Evolutionary conservation across 2,888 invertebrate species (phyloP).

Genomic region (Neoaliturus tenellus): DNA sequence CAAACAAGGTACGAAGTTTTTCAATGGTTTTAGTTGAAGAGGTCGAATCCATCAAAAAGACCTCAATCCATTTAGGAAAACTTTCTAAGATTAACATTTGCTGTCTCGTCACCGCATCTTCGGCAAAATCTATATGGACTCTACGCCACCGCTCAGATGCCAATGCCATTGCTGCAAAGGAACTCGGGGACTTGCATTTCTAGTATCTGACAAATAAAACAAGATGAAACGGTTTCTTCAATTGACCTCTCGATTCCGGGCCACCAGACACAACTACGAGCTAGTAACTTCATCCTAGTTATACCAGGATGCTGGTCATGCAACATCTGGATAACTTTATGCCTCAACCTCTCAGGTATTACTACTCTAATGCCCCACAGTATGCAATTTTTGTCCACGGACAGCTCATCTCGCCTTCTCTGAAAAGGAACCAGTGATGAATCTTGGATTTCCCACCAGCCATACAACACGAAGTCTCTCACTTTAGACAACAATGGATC

Average conservation of each 20-base stretch:
- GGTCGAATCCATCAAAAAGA: too few relatives aligned
- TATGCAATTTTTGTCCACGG: slow-evolving; percentile 19
- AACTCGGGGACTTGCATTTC: too few relatives aligned
- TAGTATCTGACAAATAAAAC: too few relatives aligned
- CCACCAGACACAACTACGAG: too few relatives aligned
- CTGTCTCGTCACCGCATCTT: not conserved
- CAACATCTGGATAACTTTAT: slow-evolving; percentile 26
- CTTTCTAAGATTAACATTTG: not conserved
- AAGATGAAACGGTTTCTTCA: not conserved
- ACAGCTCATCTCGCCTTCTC: not conserved
- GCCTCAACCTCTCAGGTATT: too few relatives aligned
- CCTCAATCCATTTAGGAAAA: too few relatives aligned
- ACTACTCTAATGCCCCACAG: slow-evolving; percentile 4
- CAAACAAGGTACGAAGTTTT: too few relatives aligned
- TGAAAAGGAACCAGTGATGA: not conserved
- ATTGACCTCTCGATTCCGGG: slow-evolving; percentile 9
- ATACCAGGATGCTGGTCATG: slow-evolving; percentile 17
- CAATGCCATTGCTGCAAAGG: too few relatives aligned
- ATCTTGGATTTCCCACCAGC: not conserved
- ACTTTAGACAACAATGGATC: not conserved
- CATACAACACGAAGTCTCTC: not conserved
- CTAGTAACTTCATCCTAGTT: slow-evolving; percentile 3
- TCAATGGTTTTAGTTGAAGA: too few relatives aligned
- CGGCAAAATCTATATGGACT: too few relatives aligned
- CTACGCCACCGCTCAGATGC: too few relatives aligned